Evolutionary conservation across 2,797 vertebrate genomes (phyloP).

Genomic region (Characodon lateralis): DNA sequence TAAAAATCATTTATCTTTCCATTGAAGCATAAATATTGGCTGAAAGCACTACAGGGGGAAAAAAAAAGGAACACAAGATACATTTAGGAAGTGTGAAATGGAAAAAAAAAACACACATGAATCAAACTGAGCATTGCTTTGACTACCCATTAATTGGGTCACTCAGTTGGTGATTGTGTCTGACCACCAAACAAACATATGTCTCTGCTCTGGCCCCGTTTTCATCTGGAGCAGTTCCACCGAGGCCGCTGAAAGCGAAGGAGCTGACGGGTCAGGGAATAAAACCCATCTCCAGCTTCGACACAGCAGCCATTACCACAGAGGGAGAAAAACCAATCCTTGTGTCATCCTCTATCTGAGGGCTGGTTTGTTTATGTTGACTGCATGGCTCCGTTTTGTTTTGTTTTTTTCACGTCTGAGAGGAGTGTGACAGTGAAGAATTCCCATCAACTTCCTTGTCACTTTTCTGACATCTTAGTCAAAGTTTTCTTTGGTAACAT

Average conservation of each 20-base stretch:
- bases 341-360: conserved; percentile 66
- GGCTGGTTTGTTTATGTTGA: conserved; percentile 67
- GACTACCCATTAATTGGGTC: conserved; percentile 75
- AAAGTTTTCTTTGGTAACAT: conserved; percentile 63
- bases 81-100: conserved; percentile 44
- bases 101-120: conserved; percentile 33
- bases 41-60: conserved; percentile 13
- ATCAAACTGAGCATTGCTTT: conserved; percentile 69
- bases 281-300: conserved; percentile 72
- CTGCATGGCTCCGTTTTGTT: conserved; percentile 52
- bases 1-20: conserved; percentile 54
- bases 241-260: conserved; percentile 72
- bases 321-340: conserved; percentile 57
- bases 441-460: conserved; percentile 78
- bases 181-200: conserved; percentile 80
- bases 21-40: conserved; percentile 45
- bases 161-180: conserved; percentile 78
- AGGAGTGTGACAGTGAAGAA: conserved; percentile 75
- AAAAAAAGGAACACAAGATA: conserved; percentile 36
- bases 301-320: conserved; percentile 70
- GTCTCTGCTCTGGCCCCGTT: conserved; percentile 74
- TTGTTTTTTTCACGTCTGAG: conserved; percentile 51
- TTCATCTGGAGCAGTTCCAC: conserved; percentile 79
- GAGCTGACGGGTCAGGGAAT: conserved; percentile 77
- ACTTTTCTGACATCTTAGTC: conserved; percentile 69